Conservation (phyloP, 2,888 invertebrate genomes). For the Dasysyrphus albostriatus region DNA sequence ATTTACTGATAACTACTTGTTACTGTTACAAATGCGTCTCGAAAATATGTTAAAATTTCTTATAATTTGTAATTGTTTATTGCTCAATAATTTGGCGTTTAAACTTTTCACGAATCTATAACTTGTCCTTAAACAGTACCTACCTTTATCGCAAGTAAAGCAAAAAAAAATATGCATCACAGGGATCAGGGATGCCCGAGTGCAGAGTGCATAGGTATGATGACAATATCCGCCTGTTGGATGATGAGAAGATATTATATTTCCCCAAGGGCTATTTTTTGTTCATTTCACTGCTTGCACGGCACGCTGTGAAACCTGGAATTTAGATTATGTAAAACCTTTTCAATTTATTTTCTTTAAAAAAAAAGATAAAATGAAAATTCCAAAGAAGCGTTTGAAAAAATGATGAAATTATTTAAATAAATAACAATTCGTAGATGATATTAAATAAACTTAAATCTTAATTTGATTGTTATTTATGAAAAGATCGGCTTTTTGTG, state of each 20-base stretch:
- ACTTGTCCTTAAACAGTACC: not conserved
- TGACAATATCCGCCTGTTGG: slow-evolving; percentile 66
- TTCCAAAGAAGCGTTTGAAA: not conserved
- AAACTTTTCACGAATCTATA: not conserved
- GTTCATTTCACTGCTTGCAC: slow-evolving; percentile 39
- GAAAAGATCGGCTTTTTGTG: not conserved
- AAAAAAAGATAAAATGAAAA: slow-evolving; percentile 3
- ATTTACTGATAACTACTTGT: too few species aligned
- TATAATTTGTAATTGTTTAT: too few species aligned
- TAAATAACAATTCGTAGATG: slow-evolving; percentile 5
- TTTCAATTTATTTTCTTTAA: slow-evolving; percentile 12
- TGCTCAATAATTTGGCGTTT: too few species aligned
- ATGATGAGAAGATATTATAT: slow-evolving; percentile 53
- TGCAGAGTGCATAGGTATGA: slow-evolving; percentile 56
- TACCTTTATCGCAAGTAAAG: not conserved
- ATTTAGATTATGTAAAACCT: slow-evolving; percentile 31
- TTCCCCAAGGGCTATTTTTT: slow-evolving; percentile 46
- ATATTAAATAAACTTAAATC: slow-evolving; percentile 1
- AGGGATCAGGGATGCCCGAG: slow-evolving; percentile 63
- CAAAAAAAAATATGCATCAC: slow-evolving; percentile 13
- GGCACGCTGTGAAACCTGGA: slow-evolving; percentile 9
- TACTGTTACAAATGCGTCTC: too few species aligned
- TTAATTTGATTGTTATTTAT: slow-evolving; percentile 16
- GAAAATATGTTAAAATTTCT: too few species aligned
- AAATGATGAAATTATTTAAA: slow-evolving; percentile 20